Conservation (phyloP, 2,888 invertebrate genomes). For the Eupithecia pulchellata region DNA sequence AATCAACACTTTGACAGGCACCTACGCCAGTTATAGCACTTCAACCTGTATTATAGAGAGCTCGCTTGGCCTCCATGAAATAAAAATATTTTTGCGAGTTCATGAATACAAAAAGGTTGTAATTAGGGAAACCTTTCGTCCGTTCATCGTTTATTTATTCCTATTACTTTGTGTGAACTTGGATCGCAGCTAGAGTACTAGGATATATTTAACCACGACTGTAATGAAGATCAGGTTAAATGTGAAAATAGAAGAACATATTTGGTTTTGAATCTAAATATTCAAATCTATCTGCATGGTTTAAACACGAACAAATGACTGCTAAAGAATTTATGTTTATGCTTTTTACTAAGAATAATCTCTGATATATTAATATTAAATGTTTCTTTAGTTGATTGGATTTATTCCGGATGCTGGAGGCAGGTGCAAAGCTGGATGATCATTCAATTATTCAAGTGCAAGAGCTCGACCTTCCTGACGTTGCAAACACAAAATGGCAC, state of each 20-base stretch:
- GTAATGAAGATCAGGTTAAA: not conserved
- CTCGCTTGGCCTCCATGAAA: not conserved
- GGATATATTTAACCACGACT: not conserved
- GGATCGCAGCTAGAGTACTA: not conserved
- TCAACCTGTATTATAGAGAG: not conserved
- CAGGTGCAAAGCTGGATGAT: conserved; percentile 53
- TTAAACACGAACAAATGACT: not conserved
- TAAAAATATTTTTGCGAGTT: conserved; percentile 19
- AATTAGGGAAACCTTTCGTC: conserved; percentile 37
- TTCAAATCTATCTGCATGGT: no score
- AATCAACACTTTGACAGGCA: not conserved
- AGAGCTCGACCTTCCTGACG: conserved; percentile 56
- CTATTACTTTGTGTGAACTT: not conserved
- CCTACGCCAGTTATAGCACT: not conserved
- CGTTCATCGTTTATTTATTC: conserved; percentile 33
- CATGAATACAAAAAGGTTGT: conserved; percentile 41
- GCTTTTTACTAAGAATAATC: conserved; percentile 16
- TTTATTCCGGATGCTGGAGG: conserved; percentile 33
- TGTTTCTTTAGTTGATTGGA: conserved; percentile 39
- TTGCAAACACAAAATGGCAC: conserved; percentile 60
- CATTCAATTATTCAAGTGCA: conserved; percentile 62
- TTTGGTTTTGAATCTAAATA: no score
- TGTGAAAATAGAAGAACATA: not conserved
- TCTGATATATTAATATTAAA: conserved; percentile 34
- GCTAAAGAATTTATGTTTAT: not conserved